Conservation (phyloP, 2,797 vertebrate genomes). For the Novumbra hubbsi region DNA sequence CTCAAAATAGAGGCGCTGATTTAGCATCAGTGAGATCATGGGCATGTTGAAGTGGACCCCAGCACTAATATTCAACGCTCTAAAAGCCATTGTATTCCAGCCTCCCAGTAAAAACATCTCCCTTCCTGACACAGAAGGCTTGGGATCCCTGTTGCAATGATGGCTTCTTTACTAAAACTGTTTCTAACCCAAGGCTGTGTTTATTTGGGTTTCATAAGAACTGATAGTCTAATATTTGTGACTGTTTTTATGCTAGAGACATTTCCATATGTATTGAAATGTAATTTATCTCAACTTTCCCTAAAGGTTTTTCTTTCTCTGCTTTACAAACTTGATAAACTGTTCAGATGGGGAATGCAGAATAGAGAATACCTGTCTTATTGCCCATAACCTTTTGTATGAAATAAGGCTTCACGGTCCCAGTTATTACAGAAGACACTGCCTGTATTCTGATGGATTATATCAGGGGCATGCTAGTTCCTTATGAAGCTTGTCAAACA, state of each 20-base stretch:
- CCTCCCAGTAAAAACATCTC: slow-evolving; percentile 21
- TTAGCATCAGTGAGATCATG: neutral
- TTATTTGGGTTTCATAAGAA: slow-evolving; percentile 20
- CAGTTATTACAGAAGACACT: too few species aligned
- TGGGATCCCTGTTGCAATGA: neutral
- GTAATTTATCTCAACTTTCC: neutral
- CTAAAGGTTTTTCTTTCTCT: neutral
- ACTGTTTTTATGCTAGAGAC: slow-evolving; percentile 10
- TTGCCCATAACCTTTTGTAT: too few species aligned
- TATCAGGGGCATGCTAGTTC: too few species aligned
- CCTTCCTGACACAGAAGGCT: slow-evolving; percentile 17
- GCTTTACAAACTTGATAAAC: neutral
- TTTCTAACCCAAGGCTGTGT: slow-evolving; percentile 22
- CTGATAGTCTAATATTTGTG: slow-evolving; percentile 10
- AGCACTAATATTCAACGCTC: slow-evolving; percentile 4
- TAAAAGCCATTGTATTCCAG: slow-evolving; percentile 1
- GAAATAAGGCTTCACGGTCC: too few species aligned
- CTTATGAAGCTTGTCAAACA: too few species aligned
- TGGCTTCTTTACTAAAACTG: slow-evolving; percentile 30
- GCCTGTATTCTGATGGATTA: too few species aligned
- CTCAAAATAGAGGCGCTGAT: neutral
- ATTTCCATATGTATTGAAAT: neutral
- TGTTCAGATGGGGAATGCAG: neutral
- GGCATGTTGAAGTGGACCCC: neutral
- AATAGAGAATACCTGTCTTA: too few species aligned